Percentiles rank a stretch among this genome's conserved stretches.
Conservation (phyloP, 2,797 vertebrate genomes). For the Pipistrellus pygmaeus region DNA sequence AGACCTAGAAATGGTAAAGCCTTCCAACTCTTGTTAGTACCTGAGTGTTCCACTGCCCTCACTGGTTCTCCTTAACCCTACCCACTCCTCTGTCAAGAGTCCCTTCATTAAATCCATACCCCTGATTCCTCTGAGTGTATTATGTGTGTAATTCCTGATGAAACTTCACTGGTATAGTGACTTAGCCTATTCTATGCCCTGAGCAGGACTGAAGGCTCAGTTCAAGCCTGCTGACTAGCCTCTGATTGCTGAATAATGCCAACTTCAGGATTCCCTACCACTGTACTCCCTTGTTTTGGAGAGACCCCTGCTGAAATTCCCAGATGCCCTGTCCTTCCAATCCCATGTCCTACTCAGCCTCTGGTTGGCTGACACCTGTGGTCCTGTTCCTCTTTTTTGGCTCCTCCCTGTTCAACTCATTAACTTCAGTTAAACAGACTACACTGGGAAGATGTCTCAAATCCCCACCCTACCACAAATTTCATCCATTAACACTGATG, state of each 20-base stretch:
- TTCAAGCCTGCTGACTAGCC: not conserved
- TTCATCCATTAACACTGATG: not conserved
- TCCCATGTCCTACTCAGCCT: not conserved
- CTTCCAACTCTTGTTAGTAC: not conserved
- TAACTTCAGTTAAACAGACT: not conserved
- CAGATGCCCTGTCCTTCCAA: not conserved
- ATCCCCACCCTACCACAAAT: not conserved
- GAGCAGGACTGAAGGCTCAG: not conserved
- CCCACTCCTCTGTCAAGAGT: not conserved
- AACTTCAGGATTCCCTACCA: not conserved
- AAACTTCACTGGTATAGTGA: not conserved
- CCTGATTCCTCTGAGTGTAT: not conserved
- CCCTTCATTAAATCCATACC: not conserved
- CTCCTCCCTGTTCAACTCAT: not conserved
- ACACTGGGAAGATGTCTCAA: constrained; percentile 9
- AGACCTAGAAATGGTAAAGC: not conserved
- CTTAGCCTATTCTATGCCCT: not conserved
- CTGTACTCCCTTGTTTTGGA: not conserved
- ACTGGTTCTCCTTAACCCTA: not conserved
- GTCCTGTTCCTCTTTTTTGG: not conserved
- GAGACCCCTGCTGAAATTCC: not conserved
- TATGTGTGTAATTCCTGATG: not conserved
- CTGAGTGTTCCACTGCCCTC: not conserved
- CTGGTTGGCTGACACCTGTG: not conserved
- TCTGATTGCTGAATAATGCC: not conserved